Conservation (phyloP, 2,113 vertebrate genomes). For the Sceloporus tristichus region DNA sequence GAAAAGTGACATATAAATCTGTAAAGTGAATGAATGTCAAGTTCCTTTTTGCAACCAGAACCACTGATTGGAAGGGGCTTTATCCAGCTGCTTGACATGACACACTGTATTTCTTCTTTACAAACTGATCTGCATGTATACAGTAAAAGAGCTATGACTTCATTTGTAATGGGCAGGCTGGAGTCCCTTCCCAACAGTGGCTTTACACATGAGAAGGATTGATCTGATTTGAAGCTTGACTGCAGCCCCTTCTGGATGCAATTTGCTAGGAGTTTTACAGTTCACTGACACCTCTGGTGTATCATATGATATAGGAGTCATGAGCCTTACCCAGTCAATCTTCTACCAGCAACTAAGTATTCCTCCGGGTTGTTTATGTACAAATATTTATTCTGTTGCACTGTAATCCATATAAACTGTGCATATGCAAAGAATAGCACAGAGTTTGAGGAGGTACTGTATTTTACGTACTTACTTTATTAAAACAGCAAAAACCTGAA, state of each 20-base stretch:
- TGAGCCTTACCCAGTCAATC: not conserved
- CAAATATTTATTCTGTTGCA: not conserved
- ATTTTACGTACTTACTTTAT: no score
- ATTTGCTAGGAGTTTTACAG: not conserved
- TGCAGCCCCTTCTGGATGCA: not conserved
- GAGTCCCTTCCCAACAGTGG: not conserved
- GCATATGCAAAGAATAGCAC: not conserved
- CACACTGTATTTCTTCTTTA: no score
- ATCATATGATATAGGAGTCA: not conserved
- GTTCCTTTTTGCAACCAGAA: no score
- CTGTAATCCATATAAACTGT: not conserved
- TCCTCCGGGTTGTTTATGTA: not conserved
- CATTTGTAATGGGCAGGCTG: not conserved
- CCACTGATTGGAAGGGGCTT: no score
- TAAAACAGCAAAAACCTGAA: no score
- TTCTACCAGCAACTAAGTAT: not conserved
- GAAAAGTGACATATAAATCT: no score
- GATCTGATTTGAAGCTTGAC: not conserved
- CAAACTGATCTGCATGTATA: no score
- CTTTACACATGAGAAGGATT: not conserved
- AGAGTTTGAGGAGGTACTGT: not conserved
- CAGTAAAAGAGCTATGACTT: not conserved
- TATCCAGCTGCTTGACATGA: no score
- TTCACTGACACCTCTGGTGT: not conserved
- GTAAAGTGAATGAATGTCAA: no score